Conservation (phyloP, 2,797 vertebrate genomes). For the Coluber constrictor region DNA sequence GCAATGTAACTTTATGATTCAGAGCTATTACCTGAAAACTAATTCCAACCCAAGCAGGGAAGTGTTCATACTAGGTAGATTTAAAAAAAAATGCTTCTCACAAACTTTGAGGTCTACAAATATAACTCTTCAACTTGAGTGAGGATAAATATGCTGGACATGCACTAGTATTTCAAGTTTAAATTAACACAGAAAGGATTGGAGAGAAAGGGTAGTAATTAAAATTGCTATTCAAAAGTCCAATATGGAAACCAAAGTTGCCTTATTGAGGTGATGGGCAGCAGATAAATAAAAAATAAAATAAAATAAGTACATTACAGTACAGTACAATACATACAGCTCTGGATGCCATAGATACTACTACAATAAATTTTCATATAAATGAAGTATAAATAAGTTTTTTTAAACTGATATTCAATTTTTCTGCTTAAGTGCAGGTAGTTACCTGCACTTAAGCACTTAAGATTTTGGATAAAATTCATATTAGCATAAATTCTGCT, state of each 20-base stretch:
- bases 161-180: background rate
- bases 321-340: too few relatives aligned
- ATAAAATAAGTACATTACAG: background rate
- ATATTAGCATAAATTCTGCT: background rate
- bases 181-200: background rate
- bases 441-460: too few relatives aligned
- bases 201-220: background rate
- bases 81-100: conserved; percentile 21
- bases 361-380: background rate
- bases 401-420: background rate
- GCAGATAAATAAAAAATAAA: background rate
- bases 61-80: background rate
- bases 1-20: conserved; percentile 47
- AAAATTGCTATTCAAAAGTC: background rate
- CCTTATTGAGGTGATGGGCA: background rate
- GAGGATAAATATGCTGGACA: background rate
- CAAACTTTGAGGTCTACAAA: background rate
- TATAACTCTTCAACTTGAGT: background rate
- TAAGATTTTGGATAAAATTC: too few relatives aligned
- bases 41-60: conserved; percentile 32
- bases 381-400: background rate
- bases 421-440: background rate
- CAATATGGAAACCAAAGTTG: background rate
- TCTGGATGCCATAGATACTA: background rate
- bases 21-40: conserved; percentile 47